Conservation (phyloP, 2,888 invertebrate genomes). For the Limnephilus marmoratus region DNA sequence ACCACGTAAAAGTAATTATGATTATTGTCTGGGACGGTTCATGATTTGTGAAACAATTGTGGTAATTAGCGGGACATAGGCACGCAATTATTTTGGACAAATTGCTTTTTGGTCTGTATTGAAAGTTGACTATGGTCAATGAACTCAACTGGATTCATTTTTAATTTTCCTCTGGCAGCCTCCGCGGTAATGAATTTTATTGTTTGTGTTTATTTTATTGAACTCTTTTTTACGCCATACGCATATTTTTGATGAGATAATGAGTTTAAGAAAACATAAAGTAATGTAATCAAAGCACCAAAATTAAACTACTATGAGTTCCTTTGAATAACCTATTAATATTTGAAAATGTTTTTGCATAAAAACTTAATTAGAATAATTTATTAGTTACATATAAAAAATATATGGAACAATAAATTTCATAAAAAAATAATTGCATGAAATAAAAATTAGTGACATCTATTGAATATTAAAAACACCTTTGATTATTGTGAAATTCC, state of each 20-base stretch:
- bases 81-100: neutral
- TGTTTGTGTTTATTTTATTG: too few species aligned
- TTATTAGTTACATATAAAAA: too few species aligned
- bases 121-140: neutral
- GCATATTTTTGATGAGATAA: neutral
- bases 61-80: neutral
- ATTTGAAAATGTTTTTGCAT: neutral
- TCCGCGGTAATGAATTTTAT: neutral
- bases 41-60: neutral
- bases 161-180: neutral
- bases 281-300: too few species aligned
- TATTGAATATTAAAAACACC: neutral
- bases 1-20: conserved; percentile 1
- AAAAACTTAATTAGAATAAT: neutral
- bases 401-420: too few species aligned
- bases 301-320: neutral
- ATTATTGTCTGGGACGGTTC: neutral
- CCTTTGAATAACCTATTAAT: neutral
- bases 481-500: neutral
- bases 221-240: too few species aligned
- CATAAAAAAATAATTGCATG: too few species aligned
- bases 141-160: neutral
- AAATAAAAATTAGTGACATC: neutral
- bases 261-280: neutral
- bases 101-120: conserved; percentile 9